These are phyloP conservation scores for Diachrysia chrysitis DNA, from an alignment of 2,888 invertebrate genomes.

Conservation along the genomic window DNA sequence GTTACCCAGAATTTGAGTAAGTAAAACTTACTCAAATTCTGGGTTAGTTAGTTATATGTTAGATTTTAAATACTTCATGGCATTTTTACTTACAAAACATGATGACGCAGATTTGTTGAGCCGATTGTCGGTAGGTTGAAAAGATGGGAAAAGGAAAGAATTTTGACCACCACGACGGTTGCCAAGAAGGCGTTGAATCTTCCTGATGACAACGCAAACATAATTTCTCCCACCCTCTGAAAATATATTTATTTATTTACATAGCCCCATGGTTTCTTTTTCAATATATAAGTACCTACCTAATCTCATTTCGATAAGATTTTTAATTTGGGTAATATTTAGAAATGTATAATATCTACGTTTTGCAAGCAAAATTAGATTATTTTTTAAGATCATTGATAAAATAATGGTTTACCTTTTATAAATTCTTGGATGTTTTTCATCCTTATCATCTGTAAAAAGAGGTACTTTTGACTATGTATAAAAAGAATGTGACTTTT, in stretches of 20 bases:
- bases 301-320: too few species aligned
- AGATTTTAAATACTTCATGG: too few species aligned
- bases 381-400: too few species aligned
- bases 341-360: too few species aligned
- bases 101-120: slow-evolving; percentile 79
- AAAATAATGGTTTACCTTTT: slow-evolving; percentile 31
- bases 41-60: too few species aligned
- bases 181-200: slow-evolving; percentile 90
- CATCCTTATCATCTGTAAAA: slow-evolving; percentile 57
- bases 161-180: slow-evolving; percentile 91
- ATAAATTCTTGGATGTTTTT: slow-evolving; percentile 14
- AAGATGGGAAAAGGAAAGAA: slow-evolving; percentile 92
- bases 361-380: too few species aligned
- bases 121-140: slow-evolving; percentile 90
- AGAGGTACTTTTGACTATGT: slow-evolving; percentile 12
- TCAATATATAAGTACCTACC: too few species aligned
- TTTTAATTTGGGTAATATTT: too few species aligned
- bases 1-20: background rate
- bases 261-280: too few species aligned
- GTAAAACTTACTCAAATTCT: background rate
- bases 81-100: slow-evolving; percentile 76
- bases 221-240: slow-evolving; percentile 91
- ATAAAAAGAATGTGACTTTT: too few species aligned
- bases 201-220: slow-evolving; percentile 91
- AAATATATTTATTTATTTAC: slow-evolving; percentile 8